A percentile compares a stretch with the other conserved stretches of the same genome.
Evolutionary conservation across 1,140 invertebrate species (phyloP).

Genomic region (Ridgeia piscesae): DNA sequence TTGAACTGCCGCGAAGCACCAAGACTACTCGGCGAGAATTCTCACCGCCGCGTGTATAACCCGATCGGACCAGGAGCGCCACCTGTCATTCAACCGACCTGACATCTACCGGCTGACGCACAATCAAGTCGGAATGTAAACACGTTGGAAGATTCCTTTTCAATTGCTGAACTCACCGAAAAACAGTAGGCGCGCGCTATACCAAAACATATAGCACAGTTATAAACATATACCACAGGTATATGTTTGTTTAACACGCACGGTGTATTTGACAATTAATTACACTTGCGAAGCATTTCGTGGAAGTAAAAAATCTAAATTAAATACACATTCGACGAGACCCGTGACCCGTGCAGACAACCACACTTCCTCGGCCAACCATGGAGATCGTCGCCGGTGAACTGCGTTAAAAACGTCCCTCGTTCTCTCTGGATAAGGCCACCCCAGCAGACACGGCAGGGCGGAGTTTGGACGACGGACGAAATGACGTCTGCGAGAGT

Average conservation of each 20-base stretch:
- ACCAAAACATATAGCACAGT: neutral
- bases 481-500: neutral
- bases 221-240: neutral
- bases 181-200: neutral
- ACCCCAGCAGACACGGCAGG: neutral
- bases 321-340: neutral
- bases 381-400: neutral
- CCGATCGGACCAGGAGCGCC: neutral
- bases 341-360: neutral
- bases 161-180: neutral
- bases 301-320: neutral
- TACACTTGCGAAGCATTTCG: neutral
- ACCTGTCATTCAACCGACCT: neutral
- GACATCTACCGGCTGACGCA: neutral
- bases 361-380: neutral
- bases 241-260: neutral
- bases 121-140: neutral
- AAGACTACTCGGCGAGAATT: neutral
- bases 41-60: neutral
- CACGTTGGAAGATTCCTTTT: neutral
- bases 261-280: neutral
- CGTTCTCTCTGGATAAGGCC: neutral
- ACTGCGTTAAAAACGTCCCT: neutral
- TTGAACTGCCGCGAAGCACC: neutral
- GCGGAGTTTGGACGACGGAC: neutral